Base-by-base conservation (phyloP, 2,113 vertebrate genomes). In the Oreocharis arfaki region DNA sequence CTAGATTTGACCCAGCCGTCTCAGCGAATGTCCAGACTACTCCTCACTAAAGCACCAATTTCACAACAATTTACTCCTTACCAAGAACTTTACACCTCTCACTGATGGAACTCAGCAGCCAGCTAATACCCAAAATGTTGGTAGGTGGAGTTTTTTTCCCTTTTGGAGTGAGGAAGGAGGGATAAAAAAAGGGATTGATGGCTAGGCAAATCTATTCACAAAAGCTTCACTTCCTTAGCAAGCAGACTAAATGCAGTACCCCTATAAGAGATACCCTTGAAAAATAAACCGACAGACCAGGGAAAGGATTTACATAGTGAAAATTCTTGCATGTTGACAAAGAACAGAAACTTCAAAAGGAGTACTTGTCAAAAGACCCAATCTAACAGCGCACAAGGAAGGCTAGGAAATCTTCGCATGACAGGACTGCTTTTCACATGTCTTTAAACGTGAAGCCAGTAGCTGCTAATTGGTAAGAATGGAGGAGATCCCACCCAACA, bases 401-500 rank as follows among this genome's bases (percentile, higher is more conserved):
- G n/a, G 47, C 28, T 5, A 63, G 47, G 71, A 87, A 88, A 88
- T 32, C 57, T 69, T 50, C 27, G 23, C 37, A 26, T 69, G 89
- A 91, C 86, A 95, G 73, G n/a, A 60, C 70, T 57, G 71, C 76
- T 96, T 97, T 96, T 95, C 87, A 94, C 77, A 32, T 52, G 69
- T 87, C 86, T 98, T 93, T 69, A 93, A 91, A 96, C 39, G 70
- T 56, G 79, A 96, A 97, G 87, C 91, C 91, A 84, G 42, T 61
- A 93, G 94, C 83, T 95, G 69, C 88, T 95, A 93, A 94, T 24
- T 93, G 65, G 33, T 95, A 85, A 89, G 83, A 93, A 52, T 3
- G 6, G 96, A 97, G 94, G 90, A 93, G 86, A 95, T 95, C 89
- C 95, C 95, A 97, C 92, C 95, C 95, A 95, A 93, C 95, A 98